Conservation (phyloP, 2,113 vertebrate genomes). For the Tachysurus vachellii region DNA sequence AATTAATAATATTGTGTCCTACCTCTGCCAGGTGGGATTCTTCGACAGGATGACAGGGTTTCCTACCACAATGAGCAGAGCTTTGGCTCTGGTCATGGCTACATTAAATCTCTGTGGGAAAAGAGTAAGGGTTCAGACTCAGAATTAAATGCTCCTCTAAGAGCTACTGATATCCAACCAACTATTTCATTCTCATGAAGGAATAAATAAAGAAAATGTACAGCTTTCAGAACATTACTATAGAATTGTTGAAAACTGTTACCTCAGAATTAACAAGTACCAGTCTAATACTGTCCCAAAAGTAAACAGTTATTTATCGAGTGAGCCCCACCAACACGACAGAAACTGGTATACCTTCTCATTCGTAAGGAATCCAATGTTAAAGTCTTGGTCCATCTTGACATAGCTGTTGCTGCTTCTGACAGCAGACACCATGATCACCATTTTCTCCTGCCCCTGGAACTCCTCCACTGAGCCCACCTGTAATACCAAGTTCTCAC, state of each 20-base stretch:
- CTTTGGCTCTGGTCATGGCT: constrained; percentile 89
- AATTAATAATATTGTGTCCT: constrained; percentile 53
- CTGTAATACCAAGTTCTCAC: constrained; percentile 60
- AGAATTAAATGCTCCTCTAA: not conserved
- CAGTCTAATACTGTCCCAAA: not conserved
- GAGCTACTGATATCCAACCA: not conserved
- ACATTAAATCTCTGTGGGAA: constrained; percentile 86
- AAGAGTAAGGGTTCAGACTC: constrained; percentile 9
- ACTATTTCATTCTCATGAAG: not conserved
- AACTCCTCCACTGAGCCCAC: constrained; percentile 95
- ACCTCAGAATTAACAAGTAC: not conserved
- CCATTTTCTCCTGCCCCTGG: constrained; percentile 87
- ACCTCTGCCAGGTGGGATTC: constrained; percentile 83
- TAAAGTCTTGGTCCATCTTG: constrained; percentile 81
- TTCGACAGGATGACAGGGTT: constrained; percentile 84
- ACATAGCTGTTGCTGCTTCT: constrained; percentile 82
- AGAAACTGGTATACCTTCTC: constrained; percentile 76
- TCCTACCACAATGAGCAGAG: constrained; percentile 87
- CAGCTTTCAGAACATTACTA: not conserved
- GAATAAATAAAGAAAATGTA: not conserved
- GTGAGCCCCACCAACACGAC: no score
- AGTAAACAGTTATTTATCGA: not conserved
- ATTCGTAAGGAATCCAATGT: constrained; percentile 88
- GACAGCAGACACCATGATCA: constrained; percentile 89
- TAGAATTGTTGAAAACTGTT: not conserved